Conservation (phyloP, 23 tunicate species). For the Phallusia fumigata region DNA sequence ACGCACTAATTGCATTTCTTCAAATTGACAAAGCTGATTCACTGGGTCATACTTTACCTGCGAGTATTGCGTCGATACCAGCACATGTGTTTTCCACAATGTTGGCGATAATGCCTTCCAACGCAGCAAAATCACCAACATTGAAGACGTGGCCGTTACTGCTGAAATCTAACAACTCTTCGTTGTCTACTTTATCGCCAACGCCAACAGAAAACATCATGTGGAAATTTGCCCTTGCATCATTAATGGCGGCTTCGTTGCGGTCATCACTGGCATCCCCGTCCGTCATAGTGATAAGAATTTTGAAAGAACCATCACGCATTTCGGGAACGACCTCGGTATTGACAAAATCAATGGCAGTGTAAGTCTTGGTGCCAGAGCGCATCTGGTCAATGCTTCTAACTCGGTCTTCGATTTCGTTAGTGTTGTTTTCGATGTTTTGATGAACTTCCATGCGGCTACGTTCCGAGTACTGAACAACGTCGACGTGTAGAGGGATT, state of each 20-base stretch:
- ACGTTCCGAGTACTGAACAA: constrained; percentile 75
- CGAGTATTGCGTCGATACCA: constrained; percentile 32
- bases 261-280: constrained; percentile 87
- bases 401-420: constrained; percentile 39
- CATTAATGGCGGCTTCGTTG: constrained; percentile 51
- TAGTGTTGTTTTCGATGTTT: constrained; percentile 18
- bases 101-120: constrained; percentile 48
- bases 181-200: constrained; percentile 51
- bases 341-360: constrained; percentile 68
- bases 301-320: constrained; percentile 56
- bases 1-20: no score
- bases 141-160: constrained; percentile 29
- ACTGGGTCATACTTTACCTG: constrained; percentile 11
- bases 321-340: constrained; percentile 37
- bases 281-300: constrained; percentile 90
- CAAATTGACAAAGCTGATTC: constrained; percentile 1
- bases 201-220: constrained; percentile 86
- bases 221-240: constrained; percentile 60
- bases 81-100: constrained; percentile 64
- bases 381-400: constrained; percentile 59
- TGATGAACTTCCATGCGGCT: constrained; percentile 52
- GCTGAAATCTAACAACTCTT: constrained; percentile 62
- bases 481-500: constrained; percentile 49
- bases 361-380: constrained; percentile 87
- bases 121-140: constrained; percentile 58